Conservation (phyloP, 2,797 vertebrate species). For the Enteromius argenteus region DNA sequence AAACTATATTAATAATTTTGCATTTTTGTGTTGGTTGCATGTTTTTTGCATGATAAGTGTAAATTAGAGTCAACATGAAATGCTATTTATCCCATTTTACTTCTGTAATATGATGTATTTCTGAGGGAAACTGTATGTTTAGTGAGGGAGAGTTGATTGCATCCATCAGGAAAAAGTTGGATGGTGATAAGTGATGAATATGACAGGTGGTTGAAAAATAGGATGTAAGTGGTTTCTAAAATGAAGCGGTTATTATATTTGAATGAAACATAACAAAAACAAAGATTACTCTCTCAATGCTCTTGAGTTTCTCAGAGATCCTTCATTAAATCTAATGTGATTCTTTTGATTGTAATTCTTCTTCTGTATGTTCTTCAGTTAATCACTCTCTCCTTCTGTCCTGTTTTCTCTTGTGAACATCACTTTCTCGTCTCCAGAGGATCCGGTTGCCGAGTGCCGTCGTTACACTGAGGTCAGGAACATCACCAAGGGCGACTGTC, state of each 20-base stretch:
- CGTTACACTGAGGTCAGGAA: constrained; percentile 84
- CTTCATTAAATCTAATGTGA: constrained; percentile 48
- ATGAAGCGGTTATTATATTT: not conserved
- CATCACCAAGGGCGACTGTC: constrained; percentile 88
- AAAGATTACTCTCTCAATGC: not conserved
- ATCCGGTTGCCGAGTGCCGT: constrained; percentile 75
- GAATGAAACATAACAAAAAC: not conserved
- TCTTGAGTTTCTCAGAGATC: constrained; percentile 54
- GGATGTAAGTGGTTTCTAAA: not conserved
- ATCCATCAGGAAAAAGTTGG: not conserved
- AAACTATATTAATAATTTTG: not conserved
- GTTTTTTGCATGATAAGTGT: not conserved
- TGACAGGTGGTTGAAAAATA: not conserved
- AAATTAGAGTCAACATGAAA: not conserved
- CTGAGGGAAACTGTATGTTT: not conserved
- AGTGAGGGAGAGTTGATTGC: not conserved
- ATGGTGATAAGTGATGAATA: not conserved
- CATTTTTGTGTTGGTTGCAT: not conserved
- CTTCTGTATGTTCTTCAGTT: not conserved
- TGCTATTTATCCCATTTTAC: not conserved
- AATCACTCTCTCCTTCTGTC: constrained; percentile 13
- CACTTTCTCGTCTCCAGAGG: constrained; percentile 68
- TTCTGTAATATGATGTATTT: not conserved
- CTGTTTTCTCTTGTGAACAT: constrained; percentile 22
- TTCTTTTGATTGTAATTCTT: constrained; percentile 23